These are phyloP conservation scores for Poecilia wingei DNA, from an alignment of 2,797 vertebrate species.

Conservation along the genomic window DNA sequence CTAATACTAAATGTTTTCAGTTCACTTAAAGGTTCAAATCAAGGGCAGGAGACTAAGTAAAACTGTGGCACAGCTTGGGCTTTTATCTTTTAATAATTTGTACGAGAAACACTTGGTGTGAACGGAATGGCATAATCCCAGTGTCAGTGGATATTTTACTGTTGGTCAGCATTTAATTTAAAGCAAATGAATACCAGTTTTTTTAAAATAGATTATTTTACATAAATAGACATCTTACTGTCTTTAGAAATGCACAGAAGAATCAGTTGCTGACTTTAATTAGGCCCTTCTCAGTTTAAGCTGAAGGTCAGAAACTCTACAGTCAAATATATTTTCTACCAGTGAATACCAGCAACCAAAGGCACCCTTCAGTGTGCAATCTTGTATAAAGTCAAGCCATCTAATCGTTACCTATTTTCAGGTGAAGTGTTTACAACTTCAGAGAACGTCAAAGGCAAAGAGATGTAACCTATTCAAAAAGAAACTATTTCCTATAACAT, in stretches of 20 bases:
- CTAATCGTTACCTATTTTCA: background rate
- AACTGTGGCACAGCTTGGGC: slow-evolving; percentile 14
- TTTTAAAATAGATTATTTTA: background rate
- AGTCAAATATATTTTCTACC: background rate
- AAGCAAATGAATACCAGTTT: background rate
- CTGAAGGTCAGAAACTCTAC: background rate
- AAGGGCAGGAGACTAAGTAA: slow-evolving; percentile 6
- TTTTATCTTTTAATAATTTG: slow-evolving; percentile 36
- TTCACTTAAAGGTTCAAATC: slow-evolving; percentile 4
- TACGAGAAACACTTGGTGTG: slow-evolving; percentile 40
- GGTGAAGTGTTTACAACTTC: background rate
- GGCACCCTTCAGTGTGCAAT: background rate
- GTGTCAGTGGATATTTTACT: background rate
- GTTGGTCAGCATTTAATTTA: background rate
- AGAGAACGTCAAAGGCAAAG: background rate
- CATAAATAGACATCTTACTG: background rate
- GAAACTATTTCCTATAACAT: background rate
- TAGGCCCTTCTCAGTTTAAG: background rate
- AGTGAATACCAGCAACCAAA: background rate
- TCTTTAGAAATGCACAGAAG: background rate
- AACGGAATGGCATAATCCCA: slow-evolving; percentile 36
- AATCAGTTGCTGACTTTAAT: background rate
- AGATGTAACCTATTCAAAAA: background rate
- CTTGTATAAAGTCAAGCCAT: background rate
- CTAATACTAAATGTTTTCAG: background rate